Evolutionary conservation across 1,140 invertebrate species (phyloP).

Genomic region (Musca domestica): DNA sequence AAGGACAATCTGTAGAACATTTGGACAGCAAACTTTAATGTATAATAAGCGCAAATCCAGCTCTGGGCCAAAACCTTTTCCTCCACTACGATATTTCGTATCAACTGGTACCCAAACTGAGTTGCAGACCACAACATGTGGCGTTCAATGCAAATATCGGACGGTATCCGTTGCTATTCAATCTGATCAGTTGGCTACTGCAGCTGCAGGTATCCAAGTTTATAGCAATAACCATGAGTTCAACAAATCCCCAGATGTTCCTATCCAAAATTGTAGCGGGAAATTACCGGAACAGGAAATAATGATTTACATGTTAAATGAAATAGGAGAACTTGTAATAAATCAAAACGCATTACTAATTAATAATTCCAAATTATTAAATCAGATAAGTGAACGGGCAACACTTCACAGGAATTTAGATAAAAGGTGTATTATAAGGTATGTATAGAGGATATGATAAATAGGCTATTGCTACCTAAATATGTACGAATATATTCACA

Average conservation of each 20-base stretch:
- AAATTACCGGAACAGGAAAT: background rate
- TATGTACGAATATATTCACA: too few relatives aligned
- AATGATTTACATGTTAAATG: conserved; percentile 5
- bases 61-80: too few relatives aligned
- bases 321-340: background rate
- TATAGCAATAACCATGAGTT: background rate
- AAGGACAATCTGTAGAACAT: background rate
- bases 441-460: background rate
- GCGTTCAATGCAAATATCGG: background rate
- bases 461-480: too few relatives aligned
- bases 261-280: too few relatives aligned
- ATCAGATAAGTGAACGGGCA: background rate
- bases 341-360: conserved; percentile 1
- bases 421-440: background rate
- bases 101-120: background rate
- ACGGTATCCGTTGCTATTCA: background rate
- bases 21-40: background rate
- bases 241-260: too few relatives aligned
- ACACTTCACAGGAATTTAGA: background rate
- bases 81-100: too few relatives aligned
- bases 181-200: background rate
- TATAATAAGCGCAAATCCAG: too few relatives aligned
- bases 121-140: background rate
- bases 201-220: background rate
- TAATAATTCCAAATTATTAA: background rate